Percentiles rank a stretch among this genome's conserved stretches.
These are phyloP conservation scores for Thinocorus orbignyianus DNA, from an alignment of 2,113 vertebrate genomes.

Conservation along the genomic window DNA sequence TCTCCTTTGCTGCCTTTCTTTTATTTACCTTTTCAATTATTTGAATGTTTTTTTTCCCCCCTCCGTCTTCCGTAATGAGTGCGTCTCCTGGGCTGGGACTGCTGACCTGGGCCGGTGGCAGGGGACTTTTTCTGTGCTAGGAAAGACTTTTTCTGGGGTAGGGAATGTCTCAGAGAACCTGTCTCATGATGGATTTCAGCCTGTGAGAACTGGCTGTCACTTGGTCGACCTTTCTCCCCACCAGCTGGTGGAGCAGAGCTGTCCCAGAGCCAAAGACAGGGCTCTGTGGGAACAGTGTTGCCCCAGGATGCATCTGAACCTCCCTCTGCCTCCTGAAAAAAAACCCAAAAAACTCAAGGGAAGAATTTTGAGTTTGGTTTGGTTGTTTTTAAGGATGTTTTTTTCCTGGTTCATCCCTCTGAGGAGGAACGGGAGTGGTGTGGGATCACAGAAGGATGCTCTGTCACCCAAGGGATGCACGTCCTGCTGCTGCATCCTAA, in stretches of 20 bases:
- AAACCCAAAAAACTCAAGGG: too few relatives aligned
- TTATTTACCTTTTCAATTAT: conserved; percentile 51
- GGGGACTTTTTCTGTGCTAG: neutral
- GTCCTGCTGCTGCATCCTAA: neutral
- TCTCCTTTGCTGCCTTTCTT: neutral
- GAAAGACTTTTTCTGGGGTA: neutral
- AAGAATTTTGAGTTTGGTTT: neutral
- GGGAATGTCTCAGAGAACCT: neutral
- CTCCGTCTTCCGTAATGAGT: fast-evolving
- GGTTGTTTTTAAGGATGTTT: neutral
- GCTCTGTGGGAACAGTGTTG: neutral
- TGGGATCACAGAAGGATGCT: neutral
- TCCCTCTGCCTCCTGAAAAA: neutral
- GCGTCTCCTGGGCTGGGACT: neutral
- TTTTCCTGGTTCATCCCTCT: neutral
- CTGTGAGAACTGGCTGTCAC: neutral
- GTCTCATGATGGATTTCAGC: neutral
- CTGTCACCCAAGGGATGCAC: neutral
- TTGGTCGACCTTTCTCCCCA: neutral
- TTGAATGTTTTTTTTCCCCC: neutral
- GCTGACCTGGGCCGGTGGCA: neutral
- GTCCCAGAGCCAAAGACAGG: neutral
- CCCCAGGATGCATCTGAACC: neutral
- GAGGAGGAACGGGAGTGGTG: fast-evolving
- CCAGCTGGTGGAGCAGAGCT: conserved; percentile 45